Percentiles rank a stretch among this genome's conserved stretches.
Conservation (phyloP, 2,888 invertebrate genomes). For the Flexamia atlantica region DNA sequence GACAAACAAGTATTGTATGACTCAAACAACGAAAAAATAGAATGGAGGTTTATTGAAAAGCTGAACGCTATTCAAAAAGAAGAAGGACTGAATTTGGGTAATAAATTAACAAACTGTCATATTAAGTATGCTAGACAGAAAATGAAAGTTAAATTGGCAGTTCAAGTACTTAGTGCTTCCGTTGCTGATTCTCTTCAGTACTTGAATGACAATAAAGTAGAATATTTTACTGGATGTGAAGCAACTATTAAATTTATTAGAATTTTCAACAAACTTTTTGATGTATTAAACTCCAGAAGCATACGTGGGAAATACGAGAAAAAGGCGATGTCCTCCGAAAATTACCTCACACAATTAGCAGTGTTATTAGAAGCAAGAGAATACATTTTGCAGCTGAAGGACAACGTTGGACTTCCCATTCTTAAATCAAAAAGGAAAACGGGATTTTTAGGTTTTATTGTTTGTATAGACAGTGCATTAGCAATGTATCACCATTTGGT, state of each 20-base stretch:
- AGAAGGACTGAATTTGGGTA: conserved; percentile 68
- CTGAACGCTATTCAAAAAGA: conserved; percentile 67
- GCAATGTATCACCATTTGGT: conserved; percentile 44
- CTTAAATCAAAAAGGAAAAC: conserved; percentile 44
- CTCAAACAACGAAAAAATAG: conserved; percentile 58
- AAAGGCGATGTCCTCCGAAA: not conserved
- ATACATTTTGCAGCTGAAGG: conserved; percentile 41
- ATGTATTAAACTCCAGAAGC: conserved; percentile 22
- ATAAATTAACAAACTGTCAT: conserved; percentile 67
- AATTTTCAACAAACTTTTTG: conserved; percentile 29
- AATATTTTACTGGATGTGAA: conserved; percentile 64
- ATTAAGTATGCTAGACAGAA: conserved; percentile 67
- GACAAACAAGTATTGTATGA: conserved; percentile 65
- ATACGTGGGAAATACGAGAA: conserved; percentile 16
- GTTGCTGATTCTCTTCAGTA: conserved; percentile 65
- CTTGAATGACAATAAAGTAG: conserved; percentile 56
- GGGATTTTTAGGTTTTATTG: conserved; percentile 40
- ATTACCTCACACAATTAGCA: not conserved
- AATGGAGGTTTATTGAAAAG: conserved; percentile 68
- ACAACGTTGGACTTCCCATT: not conserved
- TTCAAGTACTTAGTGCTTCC: conserved; percentile 65
- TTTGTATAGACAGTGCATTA: conserved; percentile 45
- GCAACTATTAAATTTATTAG: conserved; percentile 61
- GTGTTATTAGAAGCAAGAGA: conserved; percentile 1
- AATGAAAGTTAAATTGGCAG: conserved; percentile 68